These are phyloP conservation scores for Megaceryle maxima DNA, from an alignment of 2,113 vertebrate genomes.

Conservation along the genomic window DNA sequence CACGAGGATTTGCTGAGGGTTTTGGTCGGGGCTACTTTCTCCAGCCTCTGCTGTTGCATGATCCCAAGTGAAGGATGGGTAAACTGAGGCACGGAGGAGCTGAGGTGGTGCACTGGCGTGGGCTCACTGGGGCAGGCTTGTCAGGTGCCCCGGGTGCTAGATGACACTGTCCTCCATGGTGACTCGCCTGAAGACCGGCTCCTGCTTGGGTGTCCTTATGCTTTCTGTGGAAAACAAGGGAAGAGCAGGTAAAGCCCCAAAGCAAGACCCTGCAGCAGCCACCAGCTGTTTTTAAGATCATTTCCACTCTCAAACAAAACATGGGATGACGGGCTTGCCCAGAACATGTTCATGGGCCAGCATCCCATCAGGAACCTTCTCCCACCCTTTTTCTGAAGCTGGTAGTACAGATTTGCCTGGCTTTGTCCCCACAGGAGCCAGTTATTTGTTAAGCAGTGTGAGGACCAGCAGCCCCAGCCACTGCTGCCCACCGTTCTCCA, in stretches of 20 bases:
- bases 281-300: not conserved
- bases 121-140: not conserved
- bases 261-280: not conserved
- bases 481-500: not conserved
- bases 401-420: not conserved
- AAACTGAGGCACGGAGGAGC: constrained; percentile 23
- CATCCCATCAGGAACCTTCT: not conserved
- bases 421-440: not conserved
- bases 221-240: constrained; percentile 53
- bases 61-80: not conserved
- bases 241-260: not conserved
- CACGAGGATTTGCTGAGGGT: not conserved
- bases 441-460: not conserved
- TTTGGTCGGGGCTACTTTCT: not conserved
- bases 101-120: not conserved
- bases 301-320: not conserved
- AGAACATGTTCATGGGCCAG: not conserved
- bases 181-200: constrained; percentile 57
- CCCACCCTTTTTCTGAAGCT: not conserved
- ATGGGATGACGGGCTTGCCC: not conserved
- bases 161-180: constrained; percentile 71
- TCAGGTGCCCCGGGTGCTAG: not conserved
- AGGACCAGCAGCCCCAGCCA: fast-evolving
- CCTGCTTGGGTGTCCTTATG: constrained; percentile 36
- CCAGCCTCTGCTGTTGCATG: fast-evolving